phyloP scores from a whole-genome alignment of 2,888 invertebrate genomes.

The Herminia tarsipennalis region DNA sequence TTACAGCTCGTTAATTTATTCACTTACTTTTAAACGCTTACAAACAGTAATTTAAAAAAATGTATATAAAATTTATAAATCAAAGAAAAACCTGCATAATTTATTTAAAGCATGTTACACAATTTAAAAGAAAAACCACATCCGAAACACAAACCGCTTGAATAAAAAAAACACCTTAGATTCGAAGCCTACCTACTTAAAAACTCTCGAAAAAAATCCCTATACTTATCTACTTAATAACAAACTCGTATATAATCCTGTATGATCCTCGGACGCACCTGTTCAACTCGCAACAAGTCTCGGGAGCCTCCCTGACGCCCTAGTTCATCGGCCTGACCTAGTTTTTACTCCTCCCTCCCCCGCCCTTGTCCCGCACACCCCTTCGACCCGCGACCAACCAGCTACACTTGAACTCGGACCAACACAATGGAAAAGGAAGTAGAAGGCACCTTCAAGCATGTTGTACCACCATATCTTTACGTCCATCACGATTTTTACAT shows the following conservation, averaged over 20 bases:
- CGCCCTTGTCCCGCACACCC: constrained; percentile 21
- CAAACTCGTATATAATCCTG: constrained; percentile 42
- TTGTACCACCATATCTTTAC: constrained; percentile 27
- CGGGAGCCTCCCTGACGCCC: constrained; percentile 47
- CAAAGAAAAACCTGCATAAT: background rate
- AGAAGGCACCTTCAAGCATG: constrained; percentile 33
- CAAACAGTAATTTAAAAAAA: no score
- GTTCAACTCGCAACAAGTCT: constrained; percentile 46
- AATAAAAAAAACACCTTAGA: background rate
- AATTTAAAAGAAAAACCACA: no score
- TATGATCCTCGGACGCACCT: constrained; percentile 46
- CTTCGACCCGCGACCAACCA: constrained; percentile 38
- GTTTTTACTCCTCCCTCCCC: constrained; percentile 34
- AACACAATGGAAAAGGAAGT: constrained; percentile 45
- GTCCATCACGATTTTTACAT: constrained; percentile 30
- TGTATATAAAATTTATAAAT: no score
- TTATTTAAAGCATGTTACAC: background rate
- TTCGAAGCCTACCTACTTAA: constrained; percentile 16
- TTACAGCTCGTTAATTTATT: no score
- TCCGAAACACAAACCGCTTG: background rate
- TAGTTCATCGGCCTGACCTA: constrained; percentile 66
- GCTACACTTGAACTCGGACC: constrained; percentile 26
- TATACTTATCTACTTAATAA: constrained; percentile 42
- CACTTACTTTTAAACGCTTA: no score
- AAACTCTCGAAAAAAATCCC: constrained; percentile 31